Base-by-base conservation (phyloP, 2,113 vertebrate genomes). In the Callipepla californica region DNA sequence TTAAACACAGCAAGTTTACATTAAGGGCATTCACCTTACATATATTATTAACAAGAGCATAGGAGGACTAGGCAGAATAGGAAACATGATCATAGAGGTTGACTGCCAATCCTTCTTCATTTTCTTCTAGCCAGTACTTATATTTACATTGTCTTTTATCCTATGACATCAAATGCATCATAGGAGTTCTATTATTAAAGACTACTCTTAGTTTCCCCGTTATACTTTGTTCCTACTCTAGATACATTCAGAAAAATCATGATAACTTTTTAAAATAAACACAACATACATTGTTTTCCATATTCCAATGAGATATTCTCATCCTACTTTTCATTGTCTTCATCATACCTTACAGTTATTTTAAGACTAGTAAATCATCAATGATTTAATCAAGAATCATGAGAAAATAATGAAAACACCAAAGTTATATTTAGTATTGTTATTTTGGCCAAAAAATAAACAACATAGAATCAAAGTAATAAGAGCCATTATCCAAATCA, bases 331-430 rank as follows among this genome's bases (percentile, higher is more conserved):
- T 59, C 23, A 70, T 53, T 15, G 11, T 68, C 19, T 63, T 66
- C 51, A 78, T 3, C 5, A 57, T 69, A 57, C 3, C 57, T 73
- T 19, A 34, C 61, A 9, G 3, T 20, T 75, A 40, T 42, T 70
- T 70, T 79, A 3, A 79, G 34, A 48, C 38, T 30, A 7, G 3
- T 62, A 28, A 47, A 80, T 53, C 4, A 40, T 36, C 17, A 48
- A 3, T 57, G 17, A 57, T 59, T 85, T 57, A 38, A 8, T 53
- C 10, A 26, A 50, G 9, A 3, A 8, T 65, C 7, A 66, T 8
- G 9, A 38, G 10, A 6, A 6, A 44, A 81, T 40, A 13, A 38
- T 1, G 1, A 11, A 47, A 48, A 63, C 0, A 7, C 40, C 1
- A 26, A 34, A 53, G 17, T 25, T 66, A 28, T 4, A 5, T 62